phyloP scores from a whole-genome alignment of 2,888 invertebrate species.

The Abrostola triplasia region DNA sequence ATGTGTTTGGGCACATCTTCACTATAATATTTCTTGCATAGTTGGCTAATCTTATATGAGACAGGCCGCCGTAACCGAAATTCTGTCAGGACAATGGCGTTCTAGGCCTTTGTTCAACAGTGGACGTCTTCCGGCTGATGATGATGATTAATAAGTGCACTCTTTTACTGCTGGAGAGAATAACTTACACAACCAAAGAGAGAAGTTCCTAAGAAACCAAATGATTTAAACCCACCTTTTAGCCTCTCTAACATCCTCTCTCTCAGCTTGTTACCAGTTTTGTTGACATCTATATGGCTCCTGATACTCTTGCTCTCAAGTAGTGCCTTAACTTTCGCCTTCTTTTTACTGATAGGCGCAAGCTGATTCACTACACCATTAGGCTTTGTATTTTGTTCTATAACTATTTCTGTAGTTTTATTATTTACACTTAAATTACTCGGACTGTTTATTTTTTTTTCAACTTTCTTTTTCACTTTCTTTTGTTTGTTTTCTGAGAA shows the following conservation, averaged over 20 bases:
- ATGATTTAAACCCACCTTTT: slow-evolving; percentile 78
- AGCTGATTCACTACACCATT: slow-evolving; percentile 24
- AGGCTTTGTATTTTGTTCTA: slow-evolving; percentile 18
- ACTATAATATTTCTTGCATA: too few relatives aligned
- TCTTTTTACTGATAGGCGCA: slow-evolving; percentile 58
- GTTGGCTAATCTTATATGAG: too few relatives aligned
- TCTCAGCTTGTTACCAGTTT: slow-evolving; percentile 79
- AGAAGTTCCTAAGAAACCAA: too few relatives aligned
- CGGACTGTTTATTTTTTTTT: not conserved
- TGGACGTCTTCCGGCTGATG: too few relatives aligned
- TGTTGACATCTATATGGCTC: slow-evolving; percentile 61
- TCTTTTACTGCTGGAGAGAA: too few relatives aligned
- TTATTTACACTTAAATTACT: slow-evolving; percentile 17
- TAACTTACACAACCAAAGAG: too few relatives aligned
- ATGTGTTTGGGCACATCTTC: too few relatives aligned
- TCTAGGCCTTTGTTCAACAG: too few relatives aligned
- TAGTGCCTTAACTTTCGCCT: slow-evolving; percentile 65
- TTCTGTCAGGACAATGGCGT: too few relatives aligned
- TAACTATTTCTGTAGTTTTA: slow-evolving; percentile 12
- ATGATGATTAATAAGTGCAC: too few relatives aligned
- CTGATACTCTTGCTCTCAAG: slow-evolving; percentile 62
- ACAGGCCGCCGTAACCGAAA: too few relatives aligned
- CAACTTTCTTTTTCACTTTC: slow-evolving; percentile 37
- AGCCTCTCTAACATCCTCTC: slow-evolving; percentile 91
- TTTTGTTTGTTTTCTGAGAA: slow-evolving; percentile 58